Percentiles rank a stretch among this genome's conserved stretches.
Conservation (phyloP, 2,888 invertebrate genomes). For the Eupithecia centaureata region DNA sequence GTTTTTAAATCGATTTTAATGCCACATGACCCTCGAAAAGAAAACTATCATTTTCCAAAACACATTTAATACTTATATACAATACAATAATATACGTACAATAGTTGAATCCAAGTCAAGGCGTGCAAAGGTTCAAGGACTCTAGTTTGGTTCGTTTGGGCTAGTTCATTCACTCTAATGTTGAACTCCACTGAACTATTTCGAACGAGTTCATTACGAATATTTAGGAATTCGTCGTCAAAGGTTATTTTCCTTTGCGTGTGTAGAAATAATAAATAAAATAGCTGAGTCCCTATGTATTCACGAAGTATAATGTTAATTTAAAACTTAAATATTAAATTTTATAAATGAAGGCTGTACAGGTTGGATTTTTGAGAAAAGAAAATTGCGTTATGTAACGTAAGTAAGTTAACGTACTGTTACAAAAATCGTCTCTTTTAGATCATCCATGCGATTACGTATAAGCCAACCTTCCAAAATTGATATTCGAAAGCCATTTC, state of each 20-base stretch:
- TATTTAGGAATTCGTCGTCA: constrained; percentile 10
- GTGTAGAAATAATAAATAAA: not conserved
- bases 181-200: constrained; percentile 4
- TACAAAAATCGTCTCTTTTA: no score
- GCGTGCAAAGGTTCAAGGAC: constrained; percentile 1
- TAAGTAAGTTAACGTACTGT: no score
- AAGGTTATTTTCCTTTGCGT: not conserved
- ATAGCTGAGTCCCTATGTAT: not conserved
- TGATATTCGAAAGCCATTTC: no score
- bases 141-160: not conserved
- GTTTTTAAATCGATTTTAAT: no score
- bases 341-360: no score
- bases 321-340: no score
- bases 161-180: constrained; percentile 9
- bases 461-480: no score
- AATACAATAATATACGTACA: not conserved
- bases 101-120: not conserved
- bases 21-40: not conserved
- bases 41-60: not conserved
- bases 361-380: no score
- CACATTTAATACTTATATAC: not conserved
- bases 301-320: no score
- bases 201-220: constrained; percentile 6
- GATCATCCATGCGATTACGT: no score
- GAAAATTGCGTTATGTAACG: no score